Evolutionary conservation across 2,888 invertebrate genomes (phyloP).

Genomic region (Mimumesa dahlbomi): DNA sequence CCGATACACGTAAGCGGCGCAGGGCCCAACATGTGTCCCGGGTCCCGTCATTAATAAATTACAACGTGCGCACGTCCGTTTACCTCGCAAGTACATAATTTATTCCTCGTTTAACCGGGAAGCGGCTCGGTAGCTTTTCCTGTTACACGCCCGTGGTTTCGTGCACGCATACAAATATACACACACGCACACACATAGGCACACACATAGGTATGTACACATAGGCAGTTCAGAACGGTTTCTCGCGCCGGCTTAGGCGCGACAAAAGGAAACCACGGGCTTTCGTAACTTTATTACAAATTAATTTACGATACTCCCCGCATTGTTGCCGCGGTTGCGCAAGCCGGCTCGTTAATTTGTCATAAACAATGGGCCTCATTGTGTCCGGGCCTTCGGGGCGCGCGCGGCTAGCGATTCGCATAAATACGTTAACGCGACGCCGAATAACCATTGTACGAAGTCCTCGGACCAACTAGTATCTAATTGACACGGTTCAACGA

Average conservation of each 20-base stretch:
- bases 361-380: slow-evolving; percentile 51
- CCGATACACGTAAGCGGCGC: too few relatives aligned
- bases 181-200: too few relatives aligned
- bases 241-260: neutral
- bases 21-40: too few relatives aligned
- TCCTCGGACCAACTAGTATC: slow-evolving; percentile 34
- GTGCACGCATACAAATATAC: too few relatives aligned
- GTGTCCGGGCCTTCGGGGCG: slow-evolving; percentile 19
- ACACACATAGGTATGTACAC: too few relatives aligned
- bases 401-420: slow-evolving; percentile 32
- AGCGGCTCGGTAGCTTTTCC: slow-evolving; percentile 1
- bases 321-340: slow-evolving; percentile 19
- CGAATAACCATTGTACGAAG: slow-evolving; percentile 49
- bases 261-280: too few relatives aligned
- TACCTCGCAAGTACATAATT: neutral
- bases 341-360: slow-evolving; percentile 49
- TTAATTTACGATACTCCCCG: slow-evolving; percentile 39
- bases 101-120: neutral
- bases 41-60: neutral
- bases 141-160: too few relatives aligned
- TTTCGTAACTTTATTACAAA: slow-evolving; percentile 35
- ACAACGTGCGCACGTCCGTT: neutral
- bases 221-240: too few relatives aligned
- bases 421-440: slow-evolving; percentile 42
- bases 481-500: slow-evolving; percentile 49